These are phyloP conservation scores for Poeciliopsis presidionis DNA, from an alignment of 2,797 vertebrate genomes.

Conservation along the genomic window DNA sequence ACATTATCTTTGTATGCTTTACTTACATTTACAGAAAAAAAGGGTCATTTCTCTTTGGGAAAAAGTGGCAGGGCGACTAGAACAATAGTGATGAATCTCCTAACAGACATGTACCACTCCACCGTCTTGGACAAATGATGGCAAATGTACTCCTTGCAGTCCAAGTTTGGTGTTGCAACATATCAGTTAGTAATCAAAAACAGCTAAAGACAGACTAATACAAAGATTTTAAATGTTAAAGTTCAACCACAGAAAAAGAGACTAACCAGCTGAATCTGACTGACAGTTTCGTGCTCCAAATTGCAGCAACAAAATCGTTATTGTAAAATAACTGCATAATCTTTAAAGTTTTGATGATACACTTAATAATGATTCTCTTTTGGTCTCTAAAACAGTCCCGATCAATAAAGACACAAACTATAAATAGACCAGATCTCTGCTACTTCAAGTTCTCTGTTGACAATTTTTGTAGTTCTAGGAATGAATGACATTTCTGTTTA, in stretches of 20 bases:
- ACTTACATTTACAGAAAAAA: not conserved
- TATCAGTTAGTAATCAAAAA: not conserved
- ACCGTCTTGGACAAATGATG: not conserved
- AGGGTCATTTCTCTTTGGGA: not conserved
- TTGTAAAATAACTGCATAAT: not conserved
- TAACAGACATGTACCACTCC: not conserved
- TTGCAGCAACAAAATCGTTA: not conserved
- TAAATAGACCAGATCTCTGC: not conserved
- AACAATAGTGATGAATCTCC: not conserved
- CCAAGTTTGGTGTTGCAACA: not conserved
- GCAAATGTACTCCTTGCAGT: not conserved
- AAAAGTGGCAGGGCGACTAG: not conserved
- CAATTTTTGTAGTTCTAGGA: not conserved
- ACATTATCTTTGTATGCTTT: not conserved
- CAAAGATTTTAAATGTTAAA: not conserved
- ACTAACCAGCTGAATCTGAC: not conserved
- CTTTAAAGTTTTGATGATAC: not conserved
- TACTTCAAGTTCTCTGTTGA: not conserved
- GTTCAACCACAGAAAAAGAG: not conserved
- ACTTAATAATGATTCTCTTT: not conserved
- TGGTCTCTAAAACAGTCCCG: not conserved
- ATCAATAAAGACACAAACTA: not conserved
- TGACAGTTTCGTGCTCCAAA: not conserved
- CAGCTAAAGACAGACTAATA: not conserved
- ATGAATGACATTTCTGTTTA: not conserved